These are phyloP conservation scores for Drosophila seguyi DNA, from an alignment of 1,140 invertebrate genomes.

Conservation along the genomic window DNA sequence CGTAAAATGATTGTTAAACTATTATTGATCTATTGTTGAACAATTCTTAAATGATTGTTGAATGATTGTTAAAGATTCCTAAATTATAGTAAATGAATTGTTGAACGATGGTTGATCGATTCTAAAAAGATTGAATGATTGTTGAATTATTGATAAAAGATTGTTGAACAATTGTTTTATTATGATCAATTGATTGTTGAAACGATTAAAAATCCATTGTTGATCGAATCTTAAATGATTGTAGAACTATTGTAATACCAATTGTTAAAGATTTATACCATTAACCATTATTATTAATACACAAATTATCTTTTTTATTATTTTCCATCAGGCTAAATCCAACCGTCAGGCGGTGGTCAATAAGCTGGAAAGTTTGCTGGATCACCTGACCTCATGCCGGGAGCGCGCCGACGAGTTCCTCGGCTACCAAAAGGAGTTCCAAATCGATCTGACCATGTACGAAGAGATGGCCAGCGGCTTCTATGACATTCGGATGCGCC, in stretches of 20 bases:
- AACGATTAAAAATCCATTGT: too few relatives aligned
- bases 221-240: not conserved
- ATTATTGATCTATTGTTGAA: not conserved
- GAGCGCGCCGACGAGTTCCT: conserved; percentile 89
- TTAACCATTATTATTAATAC: too few relatives aligned
- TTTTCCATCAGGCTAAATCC: conserved; percentile 79
- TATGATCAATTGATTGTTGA: too few relatives aligned
- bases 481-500: conserved; percentile 91
- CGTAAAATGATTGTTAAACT: not conserved
- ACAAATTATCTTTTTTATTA: not conserved
- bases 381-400: conserved; percentile 87
- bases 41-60: not conserved
- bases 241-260: not conserved
- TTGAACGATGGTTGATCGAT: not conserved
- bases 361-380: conserved; percentile 88
- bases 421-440: conserved; percentile 90
- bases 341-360: conserved; percentile 88
- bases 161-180: too few relatives aligned
- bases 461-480: conserved; percentile 92
- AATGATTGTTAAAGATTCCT: not conserved
- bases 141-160: too few relatives aligned
- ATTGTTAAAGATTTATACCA: not conserved
- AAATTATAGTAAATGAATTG: too few relatives aligned
- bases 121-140: not conserved
- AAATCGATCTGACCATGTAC: conserved; percentile 92